Percentiles rank a stretch among this genome's conserved stretches.
Conservation (phyloP, 1,140 invertebrate genomes). For the Lordiphosa collinella region DNA sequence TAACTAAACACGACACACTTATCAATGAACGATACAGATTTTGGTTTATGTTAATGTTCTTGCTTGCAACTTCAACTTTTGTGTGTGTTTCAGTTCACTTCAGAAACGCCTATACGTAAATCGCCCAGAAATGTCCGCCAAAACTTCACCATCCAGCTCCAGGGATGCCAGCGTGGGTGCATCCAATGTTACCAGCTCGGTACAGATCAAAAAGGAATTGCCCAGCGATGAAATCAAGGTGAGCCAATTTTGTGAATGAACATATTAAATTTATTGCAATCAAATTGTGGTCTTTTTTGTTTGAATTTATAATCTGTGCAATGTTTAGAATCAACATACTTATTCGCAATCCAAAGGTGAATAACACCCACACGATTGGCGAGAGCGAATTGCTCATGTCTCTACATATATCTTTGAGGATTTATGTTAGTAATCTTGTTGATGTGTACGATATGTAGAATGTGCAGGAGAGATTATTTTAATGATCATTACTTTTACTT, state of each 20-base stretch:
- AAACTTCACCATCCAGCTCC: slow-evolving; percentile 67
- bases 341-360: slow-evolving; percentile 35
- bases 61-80: neutral
- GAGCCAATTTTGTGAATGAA: slow-evolving; percentile 49
- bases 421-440: neutral
- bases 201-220: slow-evolving; percentile 80
- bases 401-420: neutral
- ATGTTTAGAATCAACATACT: slow-evolving; percentile 9
- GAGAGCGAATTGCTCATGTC: neutral
- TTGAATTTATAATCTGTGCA: slow-evolving; percentile 14
- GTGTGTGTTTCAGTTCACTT: slow-evolving; percentile 34
- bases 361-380: slow-evolving; percentile 34
- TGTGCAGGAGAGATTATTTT: neutral
- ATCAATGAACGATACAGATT: neutral
- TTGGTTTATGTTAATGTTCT: neutral
- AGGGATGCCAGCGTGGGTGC: slow-evolving; percentile 47
- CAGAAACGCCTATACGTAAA: neutral
- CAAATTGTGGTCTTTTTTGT: slow-evolving; percentile 2
- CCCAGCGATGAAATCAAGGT: slow-evolving; percentile 81
- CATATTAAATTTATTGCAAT: neutral
- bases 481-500: no score
- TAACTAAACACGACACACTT: slow-evolving; percentile 1
- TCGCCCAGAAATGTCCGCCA: slow-evolving; percentile 57
- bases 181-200: slow-evolving; percentile 37
- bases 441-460: neutral